Percentiles rank a stretch among this genome's conserved stretches.
Evolutionary conservation across 2,797 vertebrate species (phyloP).

Genomic region (Sebastes minor): DNA sequence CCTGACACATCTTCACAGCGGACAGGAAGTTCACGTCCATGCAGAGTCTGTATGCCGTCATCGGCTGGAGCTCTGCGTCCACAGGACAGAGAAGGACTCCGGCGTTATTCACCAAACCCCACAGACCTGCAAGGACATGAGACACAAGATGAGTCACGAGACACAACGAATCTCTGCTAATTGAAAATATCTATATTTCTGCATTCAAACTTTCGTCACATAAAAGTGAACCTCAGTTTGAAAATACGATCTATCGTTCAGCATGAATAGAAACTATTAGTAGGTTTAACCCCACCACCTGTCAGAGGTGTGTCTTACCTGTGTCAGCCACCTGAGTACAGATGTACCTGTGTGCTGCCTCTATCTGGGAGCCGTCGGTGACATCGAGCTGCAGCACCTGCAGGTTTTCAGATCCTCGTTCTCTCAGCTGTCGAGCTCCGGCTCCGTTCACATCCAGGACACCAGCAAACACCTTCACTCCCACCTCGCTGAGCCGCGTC

Average conservation of each 20-base stretch:
- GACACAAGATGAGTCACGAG: no score
- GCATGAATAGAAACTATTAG: no score
- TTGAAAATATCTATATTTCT: no score
- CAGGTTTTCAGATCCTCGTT: constrained; percentile 13
- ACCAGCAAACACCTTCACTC: constrained; percentile 71
- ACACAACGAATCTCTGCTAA: no score
- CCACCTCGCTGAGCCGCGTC: constrained; percentile 39
- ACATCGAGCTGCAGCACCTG: constrained; percentile 72
- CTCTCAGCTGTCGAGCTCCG: constrained; percentile 60
- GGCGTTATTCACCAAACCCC: constrained; percentile 90
- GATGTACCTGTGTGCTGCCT: constrained; percentile 34
- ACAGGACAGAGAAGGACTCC: constrained; percentile 79
- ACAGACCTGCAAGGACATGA: constrained; percentile 81
- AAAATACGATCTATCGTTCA: no score
- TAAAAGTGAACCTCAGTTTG: no score
- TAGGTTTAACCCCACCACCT: no score
- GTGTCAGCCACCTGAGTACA: constrained; percentile 32
- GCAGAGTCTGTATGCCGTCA: constrained; percentile 74
- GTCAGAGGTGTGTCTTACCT: constrained; percentile 44
- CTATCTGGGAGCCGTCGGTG: constrained; percentile 58
- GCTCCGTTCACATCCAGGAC: constrained; percentile 61
- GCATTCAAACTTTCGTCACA: no score
- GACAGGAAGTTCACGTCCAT: constrained; percentile 91
- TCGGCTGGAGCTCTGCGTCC: constrained; percentile 84
- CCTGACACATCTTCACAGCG: constrained; percentile 83